Conservation (phyloP, 2,113 vertebrate species). For the Baryphthengus martii region DNA sequence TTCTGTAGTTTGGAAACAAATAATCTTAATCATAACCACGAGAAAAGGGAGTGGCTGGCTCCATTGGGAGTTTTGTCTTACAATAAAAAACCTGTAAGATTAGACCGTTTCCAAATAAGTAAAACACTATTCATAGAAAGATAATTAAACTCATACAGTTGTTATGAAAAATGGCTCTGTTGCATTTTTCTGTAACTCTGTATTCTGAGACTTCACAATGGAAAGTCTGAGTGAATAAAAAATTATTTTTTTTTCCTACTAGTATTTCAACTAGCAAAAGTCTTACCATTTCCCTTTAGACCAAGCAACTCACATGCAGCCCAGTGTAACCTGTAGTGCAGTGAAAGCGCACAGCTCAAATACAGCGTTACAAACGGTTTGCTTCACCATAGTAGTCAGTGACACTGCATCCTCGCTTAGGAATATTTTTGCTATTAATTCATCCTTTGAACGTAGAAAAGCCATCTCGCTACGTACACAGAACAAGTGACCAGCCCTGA, state of each 20-base stretch:
- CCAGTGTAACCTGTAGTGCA: neutral
- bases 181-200: neutral
- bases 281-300: neutral
- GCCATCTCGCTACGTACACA: neutral
- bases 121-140: neutral
- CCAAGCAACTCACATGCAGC: neutral
- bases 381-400: neutral
- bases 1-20: neutral
- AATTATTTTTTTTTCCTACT: neutral
- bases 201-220: neutral
- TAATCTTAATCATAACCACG: neutral
- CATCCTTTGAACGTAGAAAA: neutral
- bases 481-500: neutral
- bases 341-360: neutral
- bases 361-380: neutral
- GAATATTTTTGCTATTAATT: neutral
- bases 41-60: slow-evolving; percentile 21
- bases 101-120: slow-evolving; percentile 9
- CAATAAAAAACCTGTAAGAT: neutral
- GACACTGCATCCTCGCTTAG: neutral
- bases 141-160: neutral
- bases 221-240: neutral
- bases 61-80: neutral
- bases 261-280: neutral
- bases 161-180: neutral